Conservation (phyloP, 2,113 vertebrate species). For the Mesoclemmys tuberculata region DNA sequence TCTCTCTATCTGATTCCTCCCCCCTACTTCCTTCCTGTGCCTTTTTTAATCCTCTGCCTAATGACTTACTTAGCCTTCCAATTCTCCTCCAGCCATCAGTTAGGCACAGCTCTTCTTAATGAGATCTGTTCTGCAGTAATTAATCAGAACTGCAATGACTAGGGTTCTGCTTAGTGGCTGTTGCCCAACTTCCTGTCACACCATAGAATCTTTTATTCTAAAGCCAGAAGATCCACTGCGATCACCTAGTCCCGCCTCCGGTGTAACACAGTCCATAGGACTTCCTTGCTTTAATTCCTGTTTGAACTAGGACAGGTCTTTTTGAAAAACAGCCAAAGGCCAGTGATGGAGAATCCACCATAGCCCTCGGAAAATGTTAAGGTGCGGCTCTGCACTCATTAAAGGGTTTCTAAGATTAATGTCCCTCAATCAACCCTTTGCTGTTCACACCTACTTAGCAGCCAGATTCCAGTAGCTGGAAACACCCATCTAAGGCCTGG, state of each 20-base stretch:
- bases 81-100: not conserved
- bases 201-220: not conserved
- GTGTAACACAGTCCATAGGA: not conserved
- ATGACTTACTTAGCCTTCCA: not conserved
- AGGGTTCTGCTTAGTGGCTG: too few species aligned
- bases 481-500: not conserved
- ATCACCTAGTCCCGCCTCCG: not conserved
- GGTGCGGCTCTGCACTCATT: not conserved
- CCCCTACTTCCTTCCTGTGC: not conserved
- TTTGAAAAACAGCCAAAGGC: not conserved
- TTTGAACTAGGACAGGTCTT: not conserved
- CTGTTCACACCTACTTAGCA: not conserved
- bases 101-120: not conserved
- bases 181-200: not conserved
- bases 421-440: not conserved
- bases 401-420: not conserved
- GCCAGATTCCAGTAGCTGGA: not conserved
- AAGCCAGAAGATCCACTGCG: not conserved
- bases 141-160: not conserved
- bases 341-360: not conserved
- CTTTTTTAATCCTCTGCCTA: not conserved
- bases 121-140: not conserved
- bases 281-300: not conserved
- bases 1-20: not conserved
- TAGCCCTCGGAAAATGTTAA: not conserved